Percentiles rank a stretch among this genome's conserved stretches.
phyloP scores from a whole-genome alignment of 2,888 invertebrate species.

The Sphecodes monilicornis region DNA sequence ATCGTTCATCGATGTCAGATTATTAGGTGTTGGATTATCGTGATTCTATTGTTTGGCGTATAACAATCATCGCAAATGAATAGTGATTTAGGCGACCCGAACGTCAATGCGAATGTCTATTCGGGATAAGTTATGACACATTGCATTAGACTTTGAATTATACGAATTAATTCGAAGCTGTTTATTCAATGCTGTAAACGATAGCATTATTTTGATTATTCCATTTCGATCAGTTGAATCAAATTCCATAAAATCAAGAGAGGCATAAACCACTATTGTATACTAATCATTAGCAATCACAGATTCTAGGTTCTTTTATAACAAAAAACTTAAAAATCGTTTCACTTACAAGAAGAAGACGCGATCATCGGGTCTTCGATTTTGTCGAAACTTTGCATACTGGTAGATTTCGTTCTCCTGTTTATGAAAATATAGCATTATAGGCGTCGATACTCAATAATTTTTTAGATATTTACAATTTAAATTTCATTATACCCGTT shows the following conservation, averaged over 20 bases:
- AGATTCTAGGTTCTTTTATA: background rate
- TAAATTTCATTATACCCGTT: too few species aligned
- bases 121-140: constrained; percentile 50
- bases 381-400: too few species aligned
- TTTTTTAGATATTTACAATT: too few species aligned
- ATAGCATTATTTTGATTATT: background rate
- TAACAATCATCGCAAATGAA: constrained; percentile 49
- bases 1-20: constrained; percentile 45
- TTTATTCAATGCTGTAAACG: background rate
- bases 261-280: background rate
- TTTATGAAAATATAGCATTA: too few species aligned
- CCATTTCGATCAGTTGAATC: background rate
- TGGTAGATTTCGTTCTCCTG: too few species aligned
- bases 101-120: constrained; percentile 34
- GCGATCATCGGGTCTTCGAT: too few species aligned
- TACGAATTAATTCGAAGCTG: constrained; percentile 38
- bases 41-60: constrained; percentile 50
- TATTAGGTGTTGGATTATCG: constrained; percentile 56
- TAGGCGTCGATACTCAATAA: too few species aligned
- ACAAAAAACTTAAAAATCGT: background rate
- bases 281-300: background rate
- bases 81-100: constrained; percentile 48
- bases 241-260: background rate
- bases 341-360: too few species aligned
- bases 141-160: constrained; percentile 38